These are phyloP conservation scores for Columba guinea DNA, from an alignment of 2,797 vertebrate species.

Conservation along the genomic window DNA sequence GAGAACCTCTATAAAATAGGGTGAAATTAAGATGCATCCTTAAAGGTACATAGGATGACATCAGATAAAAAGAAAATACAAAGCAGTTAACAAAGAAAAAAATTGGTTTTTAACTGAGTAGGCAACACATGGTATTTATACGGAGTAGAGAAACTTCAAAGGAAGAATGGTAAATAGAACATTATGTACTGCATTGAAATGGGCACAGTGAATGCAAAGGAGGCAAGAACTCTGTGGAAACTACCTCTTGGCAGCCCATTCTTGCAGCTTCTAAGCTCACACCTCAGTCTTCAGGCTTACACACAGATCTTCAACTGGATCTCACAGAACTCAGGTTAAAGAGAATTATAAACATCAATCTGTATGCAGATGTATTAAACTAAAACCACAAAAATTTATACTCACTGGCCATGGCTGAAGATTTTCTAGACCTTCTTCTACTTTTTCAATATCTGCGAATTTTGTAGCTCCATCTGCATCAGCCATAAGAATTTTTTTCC, in stretches of 20 bases:
- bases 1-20: not conserved
- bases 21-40: not conserved
- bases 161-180: not conserved
- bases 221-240: not conserved
- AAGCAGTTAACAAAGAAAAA: not conserved
- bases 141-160: not conserved
- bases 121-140: not conserved
- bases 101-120: not conserved
- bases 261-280: not conserved
- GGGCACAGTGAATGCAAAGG: not conserved
- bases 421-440: conserved; percentile 85
- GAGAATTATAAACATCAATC: not conserved
- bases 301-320: not conserved
- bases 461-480: conserved; percentile 97
- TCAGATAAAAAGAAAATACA: conserved; percentile 15
- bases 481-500: conserved; percentile 91
- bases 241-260: not conserved
- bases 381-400: not conserved
- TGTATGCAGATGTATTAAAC: not conserved
- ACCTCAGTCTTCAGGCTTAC: not conserved
- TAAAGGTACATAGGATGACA: not conserved
- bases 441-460: conserved; percentile 92
- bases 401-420: conserved; percentile 88
- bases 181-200: not conserved
- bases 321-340: not conserved